Conservation (phyloP, 1,140 invertebrate genomes). For the Piezodorus guildinii region DNA sequence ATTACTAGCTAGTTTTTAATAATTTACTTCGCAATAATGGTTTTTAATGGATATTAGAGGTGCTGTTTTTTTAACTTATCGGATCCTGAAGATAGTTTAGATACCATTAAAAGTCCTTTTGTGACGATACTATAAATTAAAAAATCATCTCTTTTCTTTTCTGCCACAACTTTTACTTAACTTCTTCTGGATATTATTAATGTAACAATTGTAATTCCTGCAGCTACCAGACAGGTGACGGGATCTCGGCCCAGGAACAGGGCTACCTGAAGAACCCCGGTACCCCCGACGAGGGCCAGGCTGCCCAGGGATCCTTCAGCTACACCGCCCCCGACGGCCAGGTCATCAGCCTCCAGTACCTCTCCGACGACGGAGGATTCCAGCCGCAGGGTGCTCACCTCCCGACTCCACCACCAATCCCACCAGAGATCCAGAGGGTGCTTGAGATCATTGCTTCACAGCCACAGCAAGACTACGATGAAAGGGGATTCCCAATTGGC, state of each 20-base stretch:
- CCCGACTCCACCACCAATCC: constrained; percentile 71
- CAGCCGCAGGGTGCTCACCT: constrained; percentile 67
- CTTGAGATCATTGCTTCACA: constrained; percentile 18
- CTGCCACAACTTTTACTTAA: no score
- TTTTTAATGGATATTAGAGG: no score
- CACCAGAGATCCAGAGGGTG: constrained; percentile 31
- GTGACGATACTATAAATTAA: no score
- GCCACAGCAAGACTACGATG: constrained; percentile 22
- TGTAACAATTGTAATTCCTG: constrained; percentile 8
- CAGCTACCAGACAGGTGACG: constrained; percentile 62
- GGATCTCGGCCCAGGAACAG: constrained; percentile 49
- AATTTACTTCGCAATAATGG: no score
- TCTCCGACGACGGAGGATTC: constrained; percentile 75
- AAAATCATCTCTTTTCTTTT: no score
- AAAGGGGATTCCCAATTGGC: constrained; percentile 10
- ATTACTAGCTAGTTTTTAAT: no score
- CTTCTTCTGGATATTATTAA: no score
- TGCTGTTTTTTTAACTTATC: no score
- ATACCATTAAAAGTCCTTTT: no score
- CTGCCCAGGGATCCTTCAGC: constrained; percentile 31
- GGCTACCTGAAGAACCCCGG: constrained; percentile 45
- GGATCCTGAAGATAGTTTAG: no score
- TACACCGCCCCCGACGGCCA: constrained; percentile 63
- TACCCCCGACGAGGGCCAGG: constrained; percentile 31
- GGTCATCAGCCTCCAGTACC: constrained; percentile 56